Evolutionary conservation across 23 tunicate species (phyloP).

Genomic region (Aplidium turbinatum): DNA sequence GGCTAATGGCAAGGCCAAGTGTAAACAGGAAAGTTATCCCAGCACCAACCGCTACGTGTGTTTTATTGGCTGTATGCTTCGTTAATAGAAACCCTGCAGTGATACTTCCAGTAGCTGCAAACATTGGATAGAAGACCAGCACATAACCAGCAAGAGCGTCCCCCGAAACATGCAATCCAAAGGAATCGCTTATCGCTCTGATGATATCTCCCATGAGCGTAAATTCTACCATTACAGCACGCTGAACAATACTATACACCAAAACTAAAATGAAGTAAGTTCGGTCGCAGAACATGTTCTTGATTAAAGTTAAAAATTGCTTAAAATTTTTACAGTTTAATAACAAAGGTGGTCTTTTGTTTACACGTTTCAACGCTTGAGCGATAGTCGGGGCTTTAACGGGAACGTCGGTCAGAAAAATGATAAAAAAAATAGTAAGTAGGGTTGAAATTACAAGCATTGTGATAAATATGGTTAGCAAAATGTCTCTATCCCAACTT

Average conservation of each 20-base stretch:
- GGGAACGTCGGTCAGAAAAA: slow-evolving; percentile 15
- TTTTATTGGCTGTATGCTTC: neutral
- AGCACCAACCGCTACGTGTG: slow-evolving; percentile 7
- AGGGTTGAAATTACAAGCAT: slow-evolving; percentile 1
- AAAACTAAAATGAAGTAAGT: neutral
- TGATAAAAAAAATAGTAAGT: neutral
- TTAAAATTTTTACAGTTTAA: slow-evolving; percentile 18
- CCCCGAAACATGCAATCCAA: neutral
- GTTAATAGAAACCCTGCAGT: neutral
- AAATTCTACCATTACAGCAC: slow-evolving; percentile 24
- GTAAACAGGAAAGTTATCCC: slow-evolving; percentile 17
- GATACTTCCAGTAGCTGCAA: slow-evolving; percentile 9
- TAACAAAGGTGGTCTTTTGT: too few species aligned
- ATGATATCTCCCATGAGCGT: slow-evolving; percentile 18
- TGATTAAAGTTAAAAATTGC: neutral
- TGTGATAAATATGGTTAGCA: slow-evolving; percentile 2
- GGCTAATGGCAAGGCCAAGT: slow-evolving; percentile 1
- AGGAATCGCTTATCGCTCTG: neutral
- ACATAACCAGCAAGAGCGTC: slow-evolving; percentile 4
- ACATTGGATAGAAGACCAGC: slow-evolving; percentile 11
- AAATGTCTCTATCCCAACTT: neutral
- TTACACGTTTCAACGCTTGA: slow-evolving; percentile 27
- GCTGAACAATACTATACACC: slow-evolving; percentile 11
- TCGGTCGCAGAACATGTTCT: neutral
- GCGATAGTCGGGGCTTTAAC: slow-evolving; percentile 26